Conservation (phyloP, 2,113 vertebrate genomes). For the Clarias macrocephalus region DNA sequence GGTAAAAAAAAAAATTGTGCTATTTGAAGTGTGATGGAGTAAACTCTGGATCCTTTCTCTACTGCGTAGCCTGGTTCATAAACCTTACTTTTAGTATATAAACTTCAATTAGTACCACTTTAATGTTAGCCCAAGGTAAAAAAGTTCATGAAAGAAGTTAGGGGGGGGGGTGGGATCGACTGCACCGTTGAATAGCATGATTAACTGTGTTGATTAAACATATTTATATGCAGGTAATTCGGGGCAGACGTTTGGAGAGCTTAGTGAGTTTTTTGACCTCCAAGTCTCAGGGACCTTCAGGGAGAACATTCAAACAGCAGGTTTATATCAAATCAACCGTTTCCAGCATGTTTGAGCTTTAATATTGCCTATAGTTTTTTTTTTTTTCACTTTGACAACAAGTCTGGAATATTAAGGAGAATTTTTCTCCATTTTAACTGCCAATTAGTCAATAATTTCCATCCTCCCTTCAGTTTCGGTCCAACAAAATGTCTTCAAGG, state of each 20-base stretch:
- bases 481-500: slow-evolving; percentile 21
- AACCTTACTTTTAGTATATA: background rate
- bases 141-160: background rate
- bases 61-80: background rate
- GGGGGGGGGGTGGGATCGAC: background rate
- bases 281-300: slow-evolving; percentile 69
- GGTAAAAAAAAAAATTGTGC: background rate
- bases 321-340: slow-evolving; percentile 86
- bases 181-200: background rate
- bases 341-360: slow-evolving; percentile 77
- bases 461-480: slow-evolving; percentile 60
- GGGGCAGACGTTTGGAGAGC: background rate
- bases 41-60: background rate
- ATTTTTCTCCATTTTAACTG: slow-evolving; percentile 70
- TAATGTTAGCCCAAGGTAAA: background rate
- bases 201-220: background rate
- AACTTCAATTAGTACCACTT: background rate
- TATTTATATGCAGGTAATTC: background rate
- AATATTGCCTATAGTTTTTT: slow-evolving; percentile 73
- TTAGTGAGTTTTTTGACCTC: slow-evolving; percentile 50
- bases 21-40: background rate
- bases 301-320: slow-evolving; percentile 87
- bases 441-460: slow-evolving; percentile 80
- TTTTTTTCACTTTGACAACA: slow-evolving; percentile 71
- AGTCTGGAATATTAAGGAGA: slow-evolving; percentile 68